Evolutionary conservation across 2,888 invertebrate genomes (phyloP).

Genomic region (Eulithis prunata): DNA sequence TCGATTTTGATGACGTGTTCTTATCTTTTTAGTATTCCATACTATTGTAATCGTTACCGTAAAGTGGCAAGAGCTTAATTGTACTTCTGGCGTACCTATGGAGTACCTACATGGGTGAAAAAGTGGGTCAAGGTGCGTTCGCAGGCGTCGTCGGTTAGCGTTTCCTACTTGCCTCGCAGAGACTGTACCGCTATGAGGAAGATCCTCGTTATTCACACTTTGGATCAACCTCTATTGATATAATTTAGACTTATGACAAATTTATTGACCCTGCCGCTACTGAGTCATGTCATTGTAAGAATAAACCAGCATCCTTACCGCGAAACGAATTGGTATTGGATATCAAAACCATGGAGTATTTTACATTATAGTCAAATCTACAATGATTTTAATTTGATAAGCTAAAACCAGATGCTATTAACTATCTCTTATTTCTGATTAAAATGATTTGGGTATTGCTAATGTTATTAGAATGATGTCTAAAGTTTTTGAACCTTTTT

Average conservation of each 20-base stretch:
- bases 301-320: too few species aligned
- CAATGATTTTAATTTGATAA: too few species aligned
- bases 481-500: too few species aligned
- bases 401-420: too few species aligned
- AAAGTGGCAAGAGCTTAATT: conserved; percentile 55
- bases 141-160: conserved; percentile 62
- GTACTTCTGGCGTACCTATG: conserved; percentile 41
- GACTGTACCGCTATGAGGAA: conserved; percentile 65
- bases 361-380: too few species aligned
- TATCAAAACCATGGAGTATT: too few species aligned
- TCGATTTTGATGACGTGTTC: background rate
- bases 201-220: conserved; percentile 68
- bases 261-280: conserved; percentile 30
- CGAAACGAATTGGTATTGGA: too few species aligned
- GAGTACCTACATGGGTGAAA: conserved; percentile 44
- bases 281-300: conserved; percentile 1
- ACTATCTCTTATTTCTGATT: too few species aligned
- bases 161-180: conserved; percentile 67
- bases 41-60: conserved; percentile 54
- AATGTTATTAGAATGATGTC: too few species aligned
- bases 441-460: too few species aligned
- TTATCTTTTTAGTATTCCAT: background rate
- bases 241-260: conserved; percentile 40
- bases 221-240: conserved; percentile 58
- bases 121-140: conserved; percentile 79